These are phyloP conservation scores for Danio aesculapii DNA, from an alignment of 2,797 vertebrate genomes.

Conservation along the genomic window DNA sequence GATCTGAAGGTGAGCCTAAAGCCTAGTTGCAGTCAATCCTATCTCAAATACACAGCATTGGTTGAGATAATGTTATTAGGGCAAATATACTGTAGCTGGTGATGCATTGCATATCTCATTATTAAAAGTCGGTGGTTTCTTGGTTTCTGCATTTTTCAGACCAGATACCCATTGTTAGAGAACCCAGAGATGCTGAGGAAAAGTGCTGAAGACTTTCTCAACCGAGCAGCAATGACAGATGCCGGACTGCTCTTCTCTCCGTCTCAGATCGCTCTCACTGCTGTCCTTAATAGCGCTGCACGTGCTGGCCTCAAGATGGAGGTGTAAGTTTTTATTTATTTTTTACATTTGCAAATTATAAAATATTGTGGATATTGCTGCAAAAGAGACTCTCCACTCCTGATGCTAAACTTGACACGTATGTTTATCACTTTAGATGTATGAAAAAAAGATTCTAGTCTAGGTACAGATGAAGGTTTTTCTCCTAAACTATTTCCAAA, in stretches of 20 bases:
- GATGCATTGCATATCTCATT: background rate
- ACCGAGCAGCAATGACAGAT: conserved; percentile 87
- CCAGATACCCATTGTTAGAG: conserved; percentile 88
- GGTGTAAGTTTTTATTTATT: conserved; percentile 76
- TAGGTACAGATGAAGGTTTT: too few relatives aligned
- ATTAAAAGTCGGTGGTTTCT: background rate
- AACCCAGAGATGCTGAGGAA: conserved; percentile 94
- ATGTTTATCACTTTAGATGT: too few relatives aligned
- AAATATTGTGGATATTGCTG: too few relatives aligned
- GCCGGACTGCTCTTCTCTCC: conserved; percentile 91
- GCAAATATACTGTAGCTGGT: too few relatives aligned
- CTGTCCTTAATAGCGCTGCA: conserved; percentile 89
- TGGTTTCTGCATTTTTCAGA: conserved; percentile 74
- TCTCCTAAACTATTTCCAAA: too few relatives aligned
- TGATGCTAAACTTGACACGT: too few relatives aligned
- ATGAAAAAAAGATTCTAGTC: too few relatives aligned
- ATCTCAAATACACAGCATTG: background rate
- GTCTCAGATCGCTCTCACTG: conserved; percentile 91
- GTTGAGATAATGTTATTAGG: background rate
- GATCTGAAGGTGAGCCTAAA: conserved; percentile 88
- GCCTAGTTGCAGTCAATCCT: background rate
- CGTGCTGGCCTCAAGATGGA: conserved; percentile 93
- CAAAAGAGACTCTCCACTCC: too few relatives aligned
- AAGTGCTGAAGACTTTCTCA: conserved; percentile 92
- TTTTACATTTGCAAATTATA: too few relatives aligned